These are phyloP conservation scores for Rhadina sibilatrix DNA, from an alignment of 2,113 vertebrate genomes.

Conservation along the genomic window DNA sequence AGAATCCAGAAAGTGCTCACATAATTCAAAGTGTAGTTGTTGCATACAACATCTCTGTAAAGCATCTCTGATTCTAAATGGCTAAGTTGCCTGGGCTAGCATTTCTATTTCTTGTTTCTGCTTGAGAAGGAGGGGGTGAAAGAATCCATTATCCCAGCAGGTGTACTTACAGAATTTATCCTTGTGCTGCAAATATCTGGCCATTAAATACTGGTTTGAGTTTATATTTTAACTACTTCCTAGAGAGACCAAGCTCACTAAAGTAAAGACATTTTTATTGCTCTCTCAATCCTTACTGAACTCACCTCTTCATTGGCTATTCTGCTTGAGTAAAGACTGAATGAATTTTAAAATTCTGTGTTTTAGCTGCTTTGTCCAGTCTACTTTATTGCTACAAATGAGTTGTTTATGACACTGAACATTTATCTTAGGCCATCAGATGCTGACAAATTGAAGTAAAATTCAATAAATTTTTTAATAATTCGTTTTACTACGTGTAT, in stretches of 20 bases:
- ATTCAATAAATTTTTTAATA: neutral
- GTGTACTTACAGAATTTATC: neutral
- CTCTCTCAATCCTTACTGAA: neutral
- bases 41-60: neutral
- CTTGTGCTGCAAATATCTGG: neutral
- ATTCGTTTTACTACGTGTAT: neutral
- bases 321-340: neutral
- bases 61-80: neutral
- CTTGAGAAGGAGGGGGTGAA: neutral
- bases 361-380: neutral
- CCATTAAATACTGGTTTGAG: neutral
- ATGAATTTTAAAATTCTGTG: neutral
- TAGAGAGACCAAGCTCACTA: neutral
- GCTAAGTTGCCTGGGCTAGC: neutral
- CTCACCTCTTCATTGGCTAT: neutral
- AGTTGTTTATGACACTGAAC: neutral
- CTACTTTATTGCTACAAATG: neutral
- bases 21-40: constrained; percentile 2
- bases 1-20: neutral
- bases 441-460: neutral
- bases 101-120: neutral
- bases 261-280: neutral
- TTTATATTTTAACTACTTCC: neutral
- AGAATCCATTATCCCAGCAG: neutral
- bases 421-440: neutral